phyloP scores from a whole-genome alignment of 2,113 vertebrate species.

The Trichechus manatus region DNA sequence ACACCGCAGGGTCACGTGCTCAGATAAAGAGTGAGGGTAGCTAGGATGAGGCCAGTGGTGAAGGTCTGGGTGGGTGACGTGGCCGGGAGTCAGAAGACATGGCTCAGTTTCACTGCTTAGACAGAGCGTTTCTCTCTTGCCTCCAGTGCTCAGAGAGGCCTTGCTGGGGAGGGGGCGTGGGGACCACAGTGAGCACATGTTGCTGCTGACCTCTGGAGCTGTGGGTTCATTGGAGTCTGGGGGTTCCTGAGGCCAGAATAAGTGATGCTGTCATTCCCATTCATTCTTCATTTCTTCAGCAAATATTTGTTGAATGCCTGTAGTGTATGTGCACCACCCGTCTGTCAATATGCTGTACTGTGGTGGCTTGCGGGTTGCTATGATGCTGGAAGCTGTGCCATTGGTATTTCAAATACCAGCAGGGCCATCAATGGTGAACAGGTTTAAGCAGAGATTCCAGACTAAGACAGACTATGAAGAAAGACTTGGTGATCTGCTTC shows the following conservation, averaged over 20 bases:
- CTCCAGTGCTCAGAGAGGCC: not conserved
- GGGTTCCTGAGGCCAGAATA: not conserved
- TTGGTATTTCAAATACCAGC: too few species aligned
- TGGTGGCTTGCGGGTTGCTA: too few species aligned
- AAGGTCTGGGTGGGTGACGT: not conserved
- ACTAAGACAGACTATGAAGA: too few species aligned
- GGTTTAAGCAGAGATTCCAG: too few species aligned
- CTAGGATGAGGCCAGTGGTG: not conserved
- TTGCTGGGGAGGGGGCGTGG: not conserved
- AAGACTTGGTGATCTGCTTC: too few species aligned
- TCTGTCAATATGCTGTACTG: too few species aligned
- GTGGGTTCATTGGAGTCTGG: not conserved
- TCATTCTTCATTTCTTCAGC: not conserved
- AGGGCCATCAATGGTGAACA: too few species aligned
- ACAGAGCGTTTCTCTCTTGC: not conserved
- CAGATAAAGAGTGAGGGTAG: not conserved
- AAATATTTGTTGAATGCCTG: not conserved
- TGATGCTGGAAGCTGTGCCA: too few species aligned
- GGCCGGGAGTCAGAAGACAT: not conserved
- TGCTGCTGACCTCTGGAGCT: not conserved
- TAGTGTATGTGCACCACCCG: too few species aligned
- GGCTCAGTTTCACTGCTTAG: not conserved
- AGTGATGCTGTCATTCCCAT: not conserved
- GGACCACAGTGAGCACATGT: accelerated
- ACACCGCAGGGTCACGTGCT: not conserved